phyloP scores from a whole-genome alignment of 2,797 vertebrate species.

The Parauchenoglanis punctatus region DNA sequence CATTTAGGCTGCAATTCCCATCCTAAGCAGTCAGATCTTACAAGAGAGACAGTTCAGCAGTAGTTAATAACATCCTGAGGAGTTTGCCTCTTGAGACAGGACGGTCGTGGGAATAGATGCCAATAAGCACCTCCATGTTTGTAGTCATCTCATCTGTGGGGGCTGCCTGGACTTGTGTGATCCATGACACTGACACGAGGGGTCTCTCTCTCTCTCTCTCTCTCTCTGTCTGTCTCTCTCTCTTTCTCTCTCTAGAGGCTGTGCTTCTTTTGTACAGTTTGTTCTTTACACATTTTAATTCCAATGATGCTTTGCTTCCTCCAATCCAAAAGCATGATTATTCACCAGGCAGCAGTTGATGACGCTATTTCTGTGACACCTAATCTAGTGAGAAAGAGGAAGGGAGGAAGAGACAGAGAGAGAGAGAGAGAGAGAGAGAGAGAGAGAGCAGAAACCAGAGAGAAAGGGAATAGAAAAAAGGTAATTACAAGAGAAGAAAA shows the following conservation, averaged over 20 bases:
- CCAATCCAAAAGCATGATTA: slow-evolving; percentile 71
- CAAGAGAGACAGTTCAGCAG: slow-evolving; percentile 50
- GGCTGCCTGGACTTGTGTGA: slow-evolving; percentile 61
- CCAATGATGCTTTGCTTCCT: slow-evolving; percentile 62
- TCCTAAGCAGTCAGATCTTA: slow-evolving; percentile 59
- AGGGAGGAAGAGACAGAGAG: background rate
- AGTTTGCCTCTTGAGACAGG: slow-evolving; percentile 55
- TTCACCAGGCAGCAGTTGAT: slow-evolving; percentile 61
- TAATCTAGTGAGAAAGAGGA: slow-evolving; percentile 65
- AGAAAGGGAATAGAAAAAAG: slow-evolving; percentile 8
- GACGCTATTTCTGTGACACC: slow-evolving; percentile 70
- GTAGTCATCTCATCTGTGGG: slow-evolving; percentile 56
- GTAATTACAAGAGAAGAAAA: slow-evolving; percentile 53
- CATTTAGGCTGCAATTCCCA: slow-evolving; percentile 66
- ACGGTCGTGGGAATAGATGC: slow-evolving; percentile 49
- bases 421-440: slow-evolving; percentile 34
- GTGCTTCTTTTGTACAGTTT: slow-evolving; percentile 65
- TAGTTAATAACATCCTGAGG: slow-evolving; percentile 59
- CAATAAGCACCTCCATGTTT: slow-evolving; percentile 64
- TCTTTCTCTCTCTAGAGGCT: slow-evolving; percentile 60
- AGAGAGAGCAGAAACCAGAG: slow-evolving; percentile 47
- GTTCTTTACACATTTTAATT: slow-evolving; percentile 63
- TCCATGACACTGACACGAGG: slow-evolving; percentile 52
- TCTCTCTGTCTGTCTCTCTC: slow-evolving; percentile 11
- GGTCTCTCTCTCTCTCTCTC: slow-evolving; percentile 37